These are phyloP conservation scores for Microchirus variegatus DNA, from an alignment of 2,797 vertebrate genomes.

Conservation along the genomic window DNA sequence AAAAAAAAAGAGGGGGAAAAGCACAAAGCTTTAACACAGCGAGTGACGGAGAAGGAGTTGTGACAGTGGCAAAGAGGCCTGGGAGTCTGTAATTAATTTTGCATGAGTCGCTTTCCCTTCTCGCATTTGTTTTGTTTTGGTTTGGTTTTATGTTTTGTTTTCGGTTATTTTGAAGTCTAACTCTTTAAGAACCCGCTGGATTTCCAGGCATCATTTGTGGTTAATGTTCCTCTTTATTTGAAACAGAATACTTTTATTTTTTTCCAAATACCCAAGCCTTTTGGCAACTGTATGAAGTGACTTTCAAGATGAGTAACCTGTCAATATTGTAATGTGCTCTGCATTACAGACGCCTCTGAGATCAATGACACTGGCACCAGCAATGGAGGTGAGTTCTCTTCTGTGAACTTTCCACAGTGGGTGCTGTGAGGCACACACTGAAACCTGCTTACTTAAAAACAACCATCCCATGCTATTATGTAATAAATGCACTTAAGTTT, in stretches of 20 bases:
- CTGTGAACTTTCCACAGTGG: neutral
- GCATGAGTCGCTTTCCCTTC: conserved; percentile 63
- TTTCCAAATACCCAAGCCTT: neutral
- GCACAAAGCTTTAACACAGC: conserved; percentile 56
- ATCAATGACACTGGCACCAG: conserved; percentile 59
- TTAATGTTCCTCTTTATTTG: too few relatives aligned
- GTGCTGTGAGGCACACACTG: conserved; percentile 2
- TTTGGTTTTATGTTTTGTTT: conserved; percentile 67
- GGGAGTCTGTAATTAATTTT: conserved; percentile 78
- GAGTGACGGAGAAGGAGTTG: conserved; percentile 61
- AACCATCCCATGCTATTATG: neutral
- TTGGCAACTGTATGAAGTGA: conserved; percentile 1
- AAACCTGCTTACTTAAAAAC: conserved; percentile 7
- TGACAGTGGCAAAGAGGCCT: conserved; percentile 52
- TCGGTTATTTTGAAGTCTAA: conserved; percentile 64
- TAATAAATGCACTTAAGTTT: too few relatives aligned
- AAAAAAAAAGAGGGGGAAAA: too few relatives aligned
- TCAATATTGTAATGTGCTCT: conserved; percentile 28
- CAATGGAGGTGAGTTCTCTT: conserved; percentile 66
- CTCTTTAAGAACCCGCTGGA: conserved; percentile 64
- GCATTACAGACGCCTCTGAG: conserved; percentile 58
- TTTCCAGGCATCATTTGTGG: conserved; percentile 39
- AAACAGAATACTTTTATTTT: too few relatives aligned
- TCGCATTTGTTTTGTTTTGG: conserved; percentile 61
- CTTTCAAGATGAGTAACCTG: conserved; percentile 12